A percentile compares a stretch with the other conserved stretches of the same genome.
Conservation (phyloP, 2,113 vertebrate genomes). For the Talpa occidentalis region DNA sequence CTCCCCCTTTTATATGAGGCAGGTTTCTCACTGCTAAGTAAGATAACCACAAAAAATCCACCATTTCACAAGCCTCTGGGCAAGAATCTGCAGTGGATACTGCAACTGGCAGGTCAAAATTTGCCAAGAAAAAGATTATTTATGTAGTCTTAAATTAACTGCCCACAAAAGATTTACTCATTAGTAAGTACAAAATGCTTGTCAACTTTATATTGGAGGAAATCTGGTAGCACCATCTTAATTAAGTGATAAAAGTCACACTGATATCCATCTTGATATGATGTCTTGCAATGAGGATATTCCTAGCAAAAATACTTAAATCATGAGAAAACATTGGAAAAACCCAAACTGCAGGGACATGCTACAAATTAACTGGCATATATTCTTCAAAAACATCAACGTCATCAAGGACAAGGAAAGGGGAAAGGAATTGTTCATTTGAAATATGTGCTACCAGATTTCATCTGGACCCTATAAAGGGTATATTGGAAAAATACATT, state of each 20-base stretch:
- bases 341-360: not conserved
- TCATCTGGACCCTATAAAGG: not conserved
- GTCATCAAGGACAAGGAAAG: not conserved
- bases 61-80: not conserved
- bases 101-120: not conserved
- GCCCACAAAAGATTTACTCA: not conserved
- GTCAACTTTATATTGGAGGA: not conserved
- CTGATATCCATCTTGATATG: no score
- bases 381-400: not conserved
- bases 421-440: not conserved
- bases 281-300: no score
- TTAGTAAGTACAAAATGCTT: not conserved
- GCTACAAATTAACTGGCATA: not conserved
- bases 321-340: not conserved
- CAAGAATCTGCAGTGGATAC: slow-evolving; percentile 6
- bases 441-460: not conserved
- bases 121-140: slow-evolving; percentile 6
- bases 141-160: not conserved
- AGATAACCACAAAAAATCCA: not conserved
- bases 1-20: not conserved
- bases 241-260: not conserved
- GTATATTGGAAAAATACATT: not conserved
- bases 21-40: not conserved
- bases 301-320: not conserved
- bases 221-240: not conserved